These are phyloP conservation scores for Pseudachorutes palmiensis DNA, from an alignment of 1,140 invertebrate genomes.

Conservation along the genomic window DNA sequence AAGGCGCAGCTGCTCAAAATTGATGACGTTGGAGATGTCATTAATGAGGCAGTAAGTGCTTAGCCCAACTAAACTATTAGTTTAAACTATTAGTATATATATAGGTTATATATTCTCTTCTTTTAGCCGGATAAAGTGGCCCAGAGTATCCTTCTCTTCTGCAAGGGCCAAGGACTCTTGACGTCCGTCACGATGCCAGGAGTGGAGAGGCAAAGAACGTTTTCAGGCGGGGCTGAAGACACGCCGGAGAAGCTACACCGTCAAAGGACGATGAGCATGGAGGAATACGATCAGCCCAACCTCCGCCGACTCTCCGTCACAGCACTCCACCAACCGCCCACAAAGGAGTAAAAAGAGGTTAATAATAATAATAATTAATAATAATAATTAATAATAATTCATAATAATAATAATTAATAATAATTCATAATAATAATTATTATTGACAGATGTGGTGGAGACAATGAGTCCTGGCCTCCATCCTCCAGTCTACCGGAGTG, in stretches of 20 bases:
- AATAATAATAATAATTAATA: too few species aligned
- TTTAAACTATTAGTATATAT: background rate
- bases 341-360: conserved; percentile 27
- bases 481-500: too few species aligned
- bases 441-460: too few species aligned
- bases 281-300: conserved; percentile 71
- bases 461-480: too few species aligned
- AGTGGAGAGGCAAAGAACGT: conserved; percentile 54
- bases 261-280: conserved; percentile 65
- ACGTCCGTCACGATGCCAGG: conserved; percentile 64
- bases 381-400: too few species aligned
- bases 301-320: conserved; percentile 63
- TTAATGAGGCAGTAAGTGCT: conserved; percentile 62
- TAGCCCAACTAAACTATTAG: too few species aligned
- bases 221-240: conserved; percentile 48
- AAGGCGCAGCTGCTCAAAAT: conserved; percentile 74
- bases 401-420: too few species aligned
- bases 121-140: conserved; percentile 68
- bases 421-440: too few species aligned
- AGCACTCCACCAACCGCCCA: conserved; percentile 33
- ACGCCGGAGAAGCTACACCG: conserved; percentile 46
- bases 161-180: conserved; percentile 67
- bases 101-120: conserved; percentile 1
- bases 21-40: conserved; percentile 67
- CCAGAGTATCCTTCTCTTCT: conserved; percentile 69